Base-by-base conservation (phyloP, 2,888 invertebrate species). In the Cerastis leucographa region DNA sequence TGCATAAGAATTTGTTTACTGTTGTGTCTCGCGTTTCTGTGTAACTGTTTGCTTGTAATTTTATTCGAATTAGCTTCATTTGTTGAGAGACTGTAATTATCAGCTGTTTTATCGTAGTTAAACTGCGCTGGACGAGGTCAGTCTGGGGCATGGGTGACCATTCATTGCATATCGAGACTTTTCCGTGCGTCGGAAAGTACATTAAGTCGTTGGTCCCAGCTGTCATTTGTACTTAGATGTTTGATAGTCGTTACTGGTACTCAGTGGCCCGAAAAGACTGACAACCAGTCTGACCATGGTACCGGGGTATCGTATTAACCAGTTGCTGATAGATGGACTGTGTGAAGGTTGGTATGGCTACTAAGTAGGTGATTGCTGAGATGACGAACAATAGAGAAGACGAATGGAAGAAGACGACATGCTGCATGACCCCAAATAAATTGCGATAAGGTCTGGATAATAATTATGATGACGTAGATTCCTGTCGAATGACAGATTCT, bases 1-100 rank as follows among this genome's bases (percentile, higher is more conserved):
- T 59, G 46, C 46, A 59, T 71, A 71, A 51, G 61, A 78, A 83
- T 81, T 79, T 84, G 81, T 81, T 84, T 84, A 84, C 68, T 61
- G 56, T 42, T 46, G 9, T 46, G 22, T 29, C 42, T 17, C 17
- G 5, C 3, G 54, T 64, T 46, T 51, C 35, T 65, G 46, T 42
- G n/a, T 8, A 54, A 42, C 69, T 19, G 12, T 46, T 76, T 69
- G 44, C 22, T 75, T n/a, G 49, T 68, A n/a, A 42, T 74, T 62
- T 67, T 1, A 25, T 35, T 66, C 2, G n/a, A 42, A 42, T 77
- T 19, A 42, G 56, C 22, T 59, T 49, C 8, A 51, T 35, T 67
- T 29, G 40, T 56, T 59, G 29, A 59, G n/a, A 59, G 29, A 17
- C 17, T 59, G 17, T 59, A 29, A 29, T 29, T 29, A 19, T 29